These are phyloP conservation scores for Papilio helenus DNA, from an alignment of 1,140 invertebrate species.

Conservation along the genomic window DNA sequence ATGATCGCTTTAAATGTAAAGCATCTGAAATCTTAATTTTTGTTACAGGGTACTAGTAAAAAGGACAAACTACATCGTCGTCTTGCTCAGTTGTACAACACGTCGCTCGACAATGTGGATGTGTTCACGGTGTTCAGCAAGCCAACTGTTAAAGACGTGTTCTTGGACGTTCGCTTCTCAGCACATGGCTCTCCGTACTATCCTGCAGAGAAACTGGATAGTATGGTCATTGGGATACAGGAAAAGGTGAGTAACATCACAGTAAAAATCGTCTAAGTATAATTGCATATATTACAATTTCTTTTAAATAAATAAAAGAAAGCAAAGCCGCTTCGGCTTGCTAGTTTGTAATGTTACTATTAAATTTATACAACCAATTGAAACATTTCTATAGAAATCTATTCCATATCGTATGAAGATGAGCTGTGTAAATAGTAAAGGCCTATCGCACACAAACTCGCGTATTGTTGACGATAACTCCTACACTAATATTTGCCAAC, in stretches of 20 bases:
- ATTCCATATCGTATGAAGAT: neutral
- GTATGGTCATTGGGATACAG: constrained; percentile 87
- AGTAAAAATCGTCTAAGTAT: no score
- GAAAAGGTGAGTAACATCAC: constrained; percentile 81
- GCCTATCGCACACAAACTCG: constrained; percentile 20
- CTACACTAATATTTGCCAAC: constrained; percentile 13
- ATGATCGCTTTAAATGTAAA: no score
- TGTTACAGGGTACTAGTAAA: constrained; percentile 85
- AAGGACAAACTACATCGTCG: constrained; percentile 88
- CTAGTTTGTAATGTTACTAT: neutral
- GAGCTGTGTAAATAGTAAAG: constrained; percentile 7
- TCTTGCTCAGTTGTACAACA: constrained; percentile 90
- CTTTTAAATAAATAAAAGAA: neutral
- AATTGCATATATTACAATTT: neutral
- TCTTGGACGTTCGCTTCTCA: constrained; percentile 93
- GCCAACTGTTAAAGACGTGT: constrained; percentile 84
- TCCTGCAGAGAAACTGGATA: constrained; percentile 92
- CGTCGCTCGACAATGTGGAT: constrained; percentile 92
- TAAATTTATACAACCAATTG: neutral
- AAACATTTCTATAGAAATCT: neutral
- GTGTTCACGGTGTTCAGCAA: constrained; percentile 94
- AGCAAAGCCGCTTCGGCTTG: neutral
- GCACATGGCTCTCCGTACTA: constrained; percentile 97
- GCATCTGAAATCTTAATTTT: neutral
- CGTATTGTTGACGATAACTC: constrained; percentile 18